A percentile compares a stretch with the other conserved stretches of the same genome.
phyloP scores from a whole-genome alignment of 2,888 invertebrate species.

The Cepaea hortensis region DNA sequence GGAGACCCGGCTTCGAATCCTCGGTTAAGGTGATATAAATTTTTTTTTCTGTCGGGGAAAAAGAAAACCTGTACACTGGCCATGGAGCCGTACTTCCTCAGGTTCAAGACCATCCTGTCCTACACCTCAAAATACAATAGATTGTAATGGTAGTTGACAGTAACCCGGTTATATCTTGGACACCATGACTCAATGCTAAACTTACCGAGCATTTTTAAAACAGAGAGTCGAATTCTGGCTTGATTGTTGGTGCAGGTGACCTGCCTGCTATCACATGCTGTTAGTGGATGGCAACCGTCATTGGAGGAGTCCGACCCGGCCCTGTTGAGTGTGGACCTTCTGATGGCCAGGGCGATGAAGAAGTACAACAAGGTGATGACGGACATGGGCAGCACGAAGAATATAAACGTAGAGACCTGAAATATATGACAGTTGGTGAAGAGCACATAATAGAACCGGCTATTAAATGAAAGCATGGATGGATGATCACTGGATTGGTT shows the following conservation, averaged over 20 bases:
- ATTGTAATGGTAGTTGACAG: background rate
- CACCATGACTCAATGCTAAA: too few relatives aligned
- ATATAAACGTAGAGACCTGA: conserved; percentile 83
- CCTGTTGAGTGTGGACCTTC: conserved; percentile 59
- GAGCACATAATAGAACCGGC: background rate
- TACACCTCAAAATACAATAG: background rate
- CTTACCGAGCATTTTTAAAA: conserved; percentile 82
- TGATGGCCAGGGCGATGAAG: conserved; percentile 74
- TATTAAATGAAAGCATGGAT: background rate
- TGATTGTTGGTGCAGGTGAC: conserved; percentile 56
- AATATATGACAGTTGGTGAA: conserved; percentile 25
- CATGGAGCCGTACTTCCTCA: too few relatives aligned
- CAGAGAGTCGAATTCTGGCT: conserved; percentile 72
- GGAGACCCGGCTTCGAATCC: too few relatives aligned
- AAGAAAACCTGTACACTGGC: too few relatives aligned
- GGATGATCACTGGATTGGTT: too few relatives aligned
- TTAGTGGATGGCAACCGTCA: background rate
- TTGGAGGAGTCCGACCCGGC: conserved; percentile 58
- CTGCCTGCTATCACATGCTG: conserved; percentile 10
- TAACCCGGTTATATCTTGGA: background rate
- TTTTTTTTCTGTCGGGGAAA: too few relatives aligned
- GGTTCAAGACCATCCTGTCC: too few relatives aligned
- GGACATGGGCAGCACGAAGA: conserved; percentile 91
- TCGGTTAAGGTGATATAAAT: too few relatives aligned
- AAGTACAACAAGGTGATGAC: conserved; percentile 87